Evolutionary conservation across 2,888 invertebrate genomes (phyloP).

Genomic region (Acrocera orbiculus): DNA sequence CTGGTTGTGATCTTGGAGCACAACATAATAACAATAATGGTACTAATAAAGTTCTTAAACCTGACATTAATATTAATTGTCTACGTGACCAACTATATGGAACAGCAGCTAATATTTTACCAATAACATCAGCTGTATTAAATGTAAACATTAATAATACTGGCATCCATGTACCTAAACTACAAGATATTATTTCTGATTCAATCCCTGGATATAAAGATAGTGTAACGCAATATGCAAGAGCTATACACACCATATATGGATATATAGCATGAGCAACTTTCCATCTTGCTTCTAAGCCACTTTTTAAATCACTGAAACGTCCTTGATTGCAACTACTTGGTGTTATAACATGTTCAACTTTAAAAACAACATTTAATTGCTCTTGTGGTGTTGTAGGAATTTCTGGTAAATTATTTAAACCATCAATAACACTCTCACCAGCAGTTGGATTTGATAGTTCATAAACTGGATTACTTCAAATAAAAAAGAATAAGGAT

Average conservation of each 20-base stretch:
- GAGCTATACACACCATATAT: slow-evolving; percentile 75
- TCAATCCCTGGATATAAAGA: slow-evolving; percentile 82
- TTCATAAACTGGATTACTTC: slow-evolving; percentile 68
- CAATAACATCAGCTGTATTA: slow-evolving; percentile 71
- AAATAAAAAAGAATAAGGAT: not conserved
- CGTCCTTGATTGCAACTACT: slow-evolving; percentile 26
- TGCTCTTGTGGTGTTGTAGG: slow-evolving; percentile 24
- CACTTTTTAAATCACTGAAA: slow-evolving; percentile 25
- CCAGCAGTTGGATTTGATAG: slow-evolving; percentile 44
- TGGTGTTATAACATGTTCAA: slow-evolving; percentile 30
- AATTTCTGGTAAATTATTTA: slow-evolving; percentile 25
- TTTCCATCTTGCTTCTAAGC: slow-evolving; percentile 45
- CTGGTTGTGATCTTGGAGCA: slow-evolving; percentile 55
- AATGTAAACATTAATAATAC: slow-evolving; percentile 79
- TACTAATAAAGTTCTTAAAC: slow-evolving; percentile 53
- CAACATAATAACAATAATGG: slow-evolving; percentile 70
- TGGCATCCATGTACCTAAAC: slow-evolving; percentile 77
- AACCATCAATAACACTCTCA: slow-evolving; percentile 30
- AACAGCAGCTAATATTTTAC: slow-evolving; percentile 65
- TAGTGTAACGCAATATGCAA: slow-evolving; percentile 78
- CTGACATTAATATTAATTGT: slow-evolving; percentile 57
- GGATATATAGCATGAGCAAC: slow-evolving; percentile 74
- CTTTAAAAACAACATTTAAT: slow-evolving; percentile 28
- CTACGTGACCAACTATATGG: slow-evolving; percentile 70
- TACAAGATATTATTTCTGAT: slow-evolving; percentile 72